Evolutionary conservation across 2,888 invertebrate genomes (phyloP).

Genomic region (Ennomos fuscantarius): DNA sequence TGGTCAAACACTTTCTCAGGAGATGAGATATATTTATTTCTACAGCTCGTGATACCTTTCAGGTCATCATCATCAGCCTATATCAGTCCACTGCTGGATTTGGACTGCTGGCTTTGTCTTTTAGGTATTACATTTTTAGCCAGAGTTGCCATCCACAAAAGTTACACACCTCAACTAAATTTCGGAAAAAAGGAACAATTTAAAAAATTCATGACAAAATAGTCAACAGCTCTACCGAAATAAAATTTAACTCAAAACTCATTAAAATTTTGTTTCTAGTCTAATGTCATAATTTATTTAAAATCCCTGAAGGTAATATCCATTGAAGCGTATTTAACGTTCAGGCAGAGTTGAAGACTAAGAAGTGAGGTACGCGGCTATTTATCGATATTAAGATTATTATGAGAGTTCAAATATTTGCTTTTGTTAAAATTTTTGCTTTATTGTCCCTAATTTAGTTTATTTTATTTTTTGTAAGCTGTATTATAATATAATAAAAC

Average conservation of each 20-base stretch:
- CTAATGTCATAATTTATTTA: conserved; percentile 83
- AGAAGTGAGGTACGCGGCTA: conserved; percentile 38
- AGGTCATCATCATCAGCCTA: too few relatives aligned
- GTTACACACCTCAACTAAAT: conserved; percentile 62
- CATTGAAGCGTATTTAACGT: conserved; percentile 78
- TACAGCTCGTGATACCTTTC: too few relatives aligned
- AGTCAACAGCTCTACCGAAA: conserved; percentile 57
- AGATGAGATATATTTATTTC: too few relatives aligned
- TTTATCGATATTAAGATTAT: conserved; percentile 22
- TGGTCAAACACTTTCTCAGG: too few relatives aligned
- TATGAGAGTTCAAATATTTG: too few relatives aligned
- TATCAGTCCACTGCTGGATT: too few relatives aligned
- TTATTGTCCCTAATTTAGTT: too few relatives aligned
- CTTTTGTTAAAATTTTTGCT: too few relatives aligned
- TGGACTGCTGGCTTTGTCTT: too few relatives aligned
- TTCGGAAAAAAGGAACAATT: conserved; percentile 47
- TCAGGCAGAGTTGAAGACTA: conserved; percentile 57
- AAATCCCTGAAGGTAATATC: conserved; percentile 82
- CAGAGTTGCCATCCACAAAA: not conserved
- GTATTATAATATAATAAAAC: too few relatives aligned
- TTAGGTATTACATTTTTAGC: too few relatives aligned
- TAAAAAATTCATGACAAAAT: conserved; percentile 63
- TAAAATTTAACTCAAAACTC: conserved; percentile 68
- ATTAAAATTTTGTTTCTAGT: conserved; percentile 79
- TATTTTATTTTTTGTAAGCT: too few relatives aligned